Conservation (phyloP, 2,888 invertebrate genomes). For the Tinea pellionella region DNA sequence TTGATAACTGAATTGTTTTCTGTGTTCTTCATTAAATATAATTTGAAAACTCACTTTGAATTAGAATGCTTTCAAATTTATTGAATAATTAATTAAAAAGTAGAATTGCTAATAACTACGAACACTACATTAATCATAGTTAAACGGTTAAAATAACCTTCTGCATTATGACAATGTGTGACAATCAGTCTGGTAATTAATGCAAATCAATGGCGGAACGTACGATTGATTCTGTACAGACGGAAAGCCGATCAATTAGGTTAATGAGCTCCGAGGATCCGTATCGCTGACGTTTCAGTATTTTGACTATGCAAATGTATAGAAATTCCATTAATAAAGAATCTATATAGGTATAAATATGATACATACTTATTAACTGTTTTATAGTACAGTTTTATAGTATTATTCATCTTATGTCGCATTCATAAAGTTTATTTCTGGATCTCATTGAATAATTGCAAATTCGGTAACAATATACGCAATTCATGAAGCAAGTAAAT, state of each 20-base stretch:
- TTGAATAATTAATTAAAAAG: not conserved
- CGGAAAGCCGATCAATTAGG: constrained; percentile 66
- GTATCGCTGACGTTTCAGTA: constrained; percentile 59
- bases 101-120: not conserved
- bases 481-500: not conserved
- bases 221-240: constrained; percentile 55
- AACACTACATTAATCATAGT: not conserved
- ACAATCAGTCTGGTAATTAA: constrained; percentile 60
- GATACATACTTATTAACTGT: too few relatives aligned
- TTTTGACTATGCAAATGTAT: constrained; percentile 46
- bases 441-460: not conserved
- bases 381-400: too few relatives aligned
- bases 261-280: constrained; percentile 59
- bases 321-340: constrained; percentile 16
- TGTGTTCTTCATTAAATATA: not conserved
- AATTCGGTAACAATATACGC: not conserved
- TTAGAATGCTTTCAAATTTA: not conserved
- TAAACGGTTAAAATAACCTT: constrained; percentile 9
- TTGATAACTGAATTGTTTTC: not conserved
- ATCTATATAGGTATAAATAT: too few relatives aligned
- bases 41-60: not conserved
- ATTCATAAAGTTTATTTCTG: not conserved
- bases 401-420: too few relatives aligned
- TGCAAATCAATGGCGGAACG: constrained; percentile 63
- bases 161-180: constrained; percentile 35